phyloP scores from a whole-genome alignment of 2,113 vertebrate species.

The Sylvilagus bachmani region DNA sequence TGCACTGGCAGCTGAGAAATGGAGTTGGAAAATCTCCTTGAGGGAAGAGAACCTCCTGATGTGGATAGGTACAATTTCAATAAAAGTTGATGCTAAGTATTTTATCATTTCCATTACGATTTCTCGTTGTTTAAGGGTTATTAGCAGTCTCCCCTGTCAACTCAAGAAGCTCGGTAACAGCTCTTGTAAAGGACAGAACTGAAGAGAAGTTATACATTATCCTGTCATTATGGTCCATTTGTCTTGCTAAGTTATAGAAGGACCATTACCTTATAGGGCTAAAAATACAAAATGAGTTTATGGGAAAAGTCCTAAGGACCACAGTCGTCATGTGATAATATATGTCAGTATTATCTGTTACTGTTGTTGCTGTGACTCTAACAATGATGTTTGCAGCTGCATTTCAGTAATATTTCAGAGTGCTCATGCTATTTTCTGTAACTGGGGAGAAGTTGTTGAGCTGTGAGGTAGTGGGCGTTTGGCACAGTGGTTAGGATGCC shows the following conservation, averaged over 20 bases:
- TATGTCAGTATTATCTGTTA: neutral
- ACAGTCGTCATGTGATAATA: too few species aligned
- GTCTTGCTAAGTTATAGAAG: neutral
- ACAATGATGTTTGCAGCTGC: neutral
- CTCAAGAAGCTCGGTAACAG: neutral
- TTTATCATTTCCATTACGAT: neutral
- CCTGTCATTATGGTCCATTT: neutral
- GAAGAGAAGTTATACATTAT: neutral
- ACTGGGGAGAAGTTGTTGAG: neutral
- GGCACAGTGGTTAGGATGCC: too few species aligned
- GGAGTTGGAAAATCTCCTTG: neutral
- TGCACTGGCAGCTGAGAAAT: neutral
- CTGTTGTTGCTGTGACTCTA: neutral
- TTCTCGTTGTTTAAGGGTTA: neutral
- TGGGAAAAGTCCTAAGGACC: neutral
- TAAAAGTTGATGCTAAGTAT: neutral
- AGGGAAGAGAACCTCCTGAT: neutral
- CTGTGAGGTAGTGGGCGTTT: neutral
- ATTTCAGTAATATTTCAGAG: neutral
- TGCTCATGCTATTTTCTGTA: neutral
- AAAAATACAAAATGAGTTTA: slow-evolving; percentile 18
- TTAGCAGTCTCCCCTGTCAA: neutral
- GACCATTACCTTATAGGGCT: neutral
- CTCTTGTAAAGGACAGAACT: neutral
- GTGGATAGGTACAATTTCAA: neutral